These are phyloP conservation scores for Tetragnatha versicolor DNA, from an alignment of 1,140 invertebrate genomes.

Conservation along the genomic window DNA sequence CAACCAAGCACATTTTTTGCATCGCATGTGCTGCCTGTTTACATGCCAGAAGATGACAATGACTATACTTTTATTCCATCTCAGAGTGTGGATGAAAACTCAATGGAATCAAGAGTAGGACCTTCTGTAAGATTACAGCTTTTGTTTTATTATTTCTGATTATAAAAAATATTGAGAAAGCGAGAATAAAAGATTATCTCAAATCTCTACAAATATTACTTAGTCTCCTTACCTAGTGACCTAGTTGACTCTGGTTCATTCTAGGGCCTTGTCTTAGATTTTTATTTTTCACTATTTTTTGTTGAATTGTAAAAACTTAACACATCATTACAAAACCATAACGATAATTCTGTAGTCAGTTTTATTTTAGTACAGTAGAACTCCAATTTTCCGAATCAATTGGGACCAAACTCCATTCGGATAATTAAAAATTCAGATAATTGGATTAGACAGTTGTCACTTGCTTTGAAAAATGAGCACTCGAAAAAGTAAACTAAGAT, in stretches of 20 bases:
- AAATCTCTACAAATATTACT: constrained; percentile 63
- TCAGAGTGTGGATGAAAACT: constrained; percentile 30
- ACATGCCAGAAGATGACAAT: constrained; percentile 42
- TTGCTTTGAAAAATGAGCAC: no score
- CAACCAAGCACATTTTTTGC: constrained; percentile 47
- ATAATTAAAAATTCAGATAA: no score
- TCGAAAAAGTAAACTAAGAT: no score
- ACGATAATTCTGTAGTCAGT: no score
- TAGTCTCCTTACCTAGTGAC: constrained; percentile 65
- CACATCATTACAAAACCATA: no score
- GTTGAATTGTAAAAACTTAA: neutral
- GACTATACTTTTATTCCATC: constrained; percentile 11
- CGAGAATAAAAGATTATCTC: constrained; percentile 59
- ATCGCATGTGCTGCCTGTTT: constrained; percentile 27
- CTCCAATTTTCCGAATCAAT: no score
- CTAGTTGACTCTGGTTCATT: neutral
- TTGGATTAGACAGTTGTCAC: no score
- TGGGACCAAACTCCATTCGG: no score
- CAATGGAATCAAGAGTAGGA: constrained; percentile 16
- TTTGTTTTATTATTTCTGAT: constrained; percentile 5
- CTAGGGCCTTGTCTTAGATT: neutral
- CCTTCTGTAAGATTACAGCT: constrained; percentile 3
- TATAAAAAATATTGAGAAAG: constrained; percentile 61
- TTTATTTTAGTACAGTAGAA: no score
- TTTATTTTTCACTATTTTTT: neutral